Percentiles rank a stretch among this genome's conserved stretches.
Evolutionary conservation across 2,888 invertebrate genomes (phyloP).

Genomic region (Ectobius pallidus): DNA sequence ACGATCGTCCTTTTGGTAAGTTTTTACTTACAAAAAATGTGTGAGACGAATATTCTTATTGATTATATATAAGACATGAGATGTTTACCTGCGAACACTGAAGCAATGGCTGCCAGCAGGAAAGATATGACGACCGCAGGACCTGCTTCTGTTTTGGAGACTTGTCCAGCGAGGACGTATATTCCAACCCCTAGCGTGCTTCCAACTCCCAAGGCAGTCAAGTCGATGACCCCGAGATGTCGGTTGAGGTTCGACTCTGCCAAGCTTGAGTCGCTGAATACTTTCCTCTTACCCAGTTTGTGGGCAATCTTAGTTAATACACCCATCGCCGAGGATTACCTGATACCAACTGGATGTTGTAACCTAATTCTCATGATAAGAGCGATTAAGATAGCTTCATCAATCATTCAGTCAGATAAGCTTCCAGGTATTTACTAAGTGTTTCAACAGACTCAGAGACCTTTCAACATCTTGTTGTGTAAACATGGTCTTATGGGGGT

Average conservation of each 20-base stretch:
- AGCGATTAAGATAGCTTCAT: too few species aligned
- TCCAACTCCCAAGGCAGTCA: conserved; percentile 87
- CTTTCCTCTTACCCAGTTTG: not conserved
- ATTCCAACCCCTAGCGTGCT: conserved; percentile 94
- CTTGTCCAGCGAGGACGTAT: conserved; percentile 90
- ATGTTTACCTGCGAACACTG: conserved; percentile 91
- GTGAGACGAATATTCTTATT: too few species aligned
- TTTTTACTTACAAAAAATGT: too few species aligned
- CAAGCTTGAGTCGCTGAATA: conserved; percentile 42
- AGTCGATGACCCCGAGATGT: conserved; percentile 80
- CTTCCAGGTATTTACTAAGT: too few species aligned
- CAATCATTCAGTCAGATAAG: too few species aligned
- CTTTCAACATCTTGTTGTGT: too few species aligned
- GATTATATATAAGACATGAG: too few species aligned
- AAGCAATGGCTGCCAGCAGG: conserved; percentile 89
- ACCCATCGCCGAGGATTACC: not conserved
- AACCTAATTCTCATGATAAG: too few species aligned
- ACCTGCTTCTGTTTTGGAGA: conserved; percentile 85
- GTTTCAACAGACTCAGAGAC: too few species aligned
- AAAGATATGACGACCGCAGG: conserved; percentile 92
- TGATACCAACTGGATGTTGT: too few species aligned
- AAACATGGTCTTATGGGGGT: too few species aligned
- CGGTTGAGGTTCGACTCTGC: conserved; percentile 58
- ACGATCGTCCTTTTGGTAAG: too few species aligned
- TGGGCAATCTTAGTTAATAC: not conserved